Evolutionary conservation across 92 coral and sea anemone species (phyloP).

Genomic region (Paragorgia papillata): DNA sequence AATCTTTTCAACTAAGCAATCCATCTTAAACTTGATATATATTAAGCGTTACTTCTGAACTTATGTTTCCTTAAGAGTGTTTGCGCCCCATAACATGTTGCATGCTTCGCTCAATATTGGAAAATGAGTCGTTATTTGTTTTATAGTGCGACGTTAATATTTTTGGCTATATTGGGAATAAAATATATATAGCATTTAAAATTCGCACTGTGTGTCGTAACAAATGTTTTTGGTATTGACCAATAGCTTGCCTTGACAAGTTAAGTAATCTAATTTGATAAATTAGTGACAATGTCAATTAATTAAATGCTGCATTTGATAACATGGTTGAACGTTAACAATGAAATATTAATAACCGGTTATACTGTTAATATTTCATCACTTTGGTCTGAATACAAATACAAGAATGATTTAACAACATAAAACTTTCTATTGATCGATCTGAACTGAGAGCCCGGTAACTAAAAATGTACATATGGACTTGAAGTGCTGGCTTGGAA

Average conservation of each 20-base stretch:
- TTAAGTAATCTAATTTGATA: not conserved
- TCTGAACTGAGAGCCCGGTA: too few species aligned
- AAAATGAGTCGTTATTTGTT: not conserved
- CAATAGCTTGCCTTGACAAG: constrained; percentile 4
- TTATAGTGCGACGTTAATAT: not conserved
- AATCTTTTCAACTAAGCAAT: not conserved
- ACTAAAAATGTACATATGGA: not conserved
- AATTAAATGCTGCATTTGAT: constrained; percentile 5
- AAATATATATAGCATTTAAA: not conserved
- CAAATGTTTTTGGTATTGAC: not conserved
- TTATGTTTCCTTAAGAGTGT: not conserved
- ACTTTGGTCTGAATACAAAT: constrained; percentile 34
- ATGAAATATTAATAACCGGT: constrained; percentile 11
- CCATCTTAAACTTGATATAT: not conserved
- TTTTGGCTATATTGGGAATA: too few species aligned
- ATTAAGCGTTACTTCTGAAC: not conserved
- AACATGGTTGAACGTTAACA: not conserved
- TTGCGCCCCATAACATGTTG: too few species aligned
- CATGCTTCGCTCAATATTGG: not conserved
- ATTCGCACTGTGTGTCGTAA: not conserved
- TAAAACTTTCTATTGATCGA: too few species aligned
- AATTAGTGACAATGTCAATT: constrained; percentile 5
- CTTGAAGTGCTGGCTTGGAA: too few species aligned
- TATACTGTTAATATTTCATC: constrained; percentile 31
- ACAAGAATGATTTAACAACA: not conserved